Conservation (phyloP, 2,113 vertebrate species). For the Brienomyrus brachyistius region DNA sequence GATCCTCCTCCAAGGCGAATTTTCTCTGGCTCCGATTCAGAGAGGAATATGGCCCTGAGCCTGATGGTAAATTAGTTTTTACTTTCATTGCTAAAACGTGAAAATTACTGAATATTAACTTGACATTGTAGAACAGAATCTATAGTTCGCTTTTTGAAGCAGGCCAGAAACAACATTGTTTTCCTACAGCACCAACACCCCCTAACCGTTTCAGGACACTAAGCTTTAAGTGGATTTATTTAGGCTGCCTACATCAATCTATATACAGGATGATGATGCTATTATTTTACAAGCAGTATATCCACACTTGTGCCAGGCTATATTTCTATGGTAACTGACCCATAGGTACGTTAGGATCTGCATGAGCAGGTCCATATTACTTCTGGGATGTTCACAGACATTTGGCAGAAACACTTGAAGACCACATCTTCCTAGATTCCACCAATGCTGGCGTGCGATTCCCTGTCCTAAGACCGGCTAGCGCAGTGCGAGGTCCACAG, state of each 20-base stretch:
- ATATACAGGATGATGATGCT: background rate
- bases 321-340: background rate
- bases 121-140: background rate
- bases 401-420: constrained; percentile 24
- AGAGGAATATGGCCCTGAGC: constrained; percentile 23
- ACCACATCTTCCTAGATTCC: background rate
- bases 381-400: constrained; percentile 14
- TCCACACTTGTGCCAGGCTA: background rate
- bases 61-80: constrained; percentile 42
- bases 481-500: background rate
- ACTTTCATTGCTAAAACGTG: constrained; percentile 27
- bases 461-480: background rate
- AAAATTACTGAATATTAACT: constrained; percentile 29
- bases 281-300: background rate
- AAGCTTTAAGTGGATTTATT: background rate
- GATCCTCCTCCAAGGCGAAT: constrained; percentile 25
- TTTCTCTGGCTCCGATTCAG: constrained; percentile 29
- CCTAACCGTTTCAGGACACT: too few relatives aligned
- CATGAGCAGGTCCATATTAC: constrained; percentile 10
- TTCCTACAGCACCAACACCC: background rate
- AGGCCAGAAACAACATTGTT: background rate
- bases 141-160: background rate
- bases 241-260: background rate
- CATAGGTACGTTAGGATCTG: constrained; percentile 5
- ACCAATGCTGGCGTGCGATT: background rate